Base-by-base conservation (phyloP, 2,888 invertebrate genomes). In the Lumbricus terrestris region DNA sequence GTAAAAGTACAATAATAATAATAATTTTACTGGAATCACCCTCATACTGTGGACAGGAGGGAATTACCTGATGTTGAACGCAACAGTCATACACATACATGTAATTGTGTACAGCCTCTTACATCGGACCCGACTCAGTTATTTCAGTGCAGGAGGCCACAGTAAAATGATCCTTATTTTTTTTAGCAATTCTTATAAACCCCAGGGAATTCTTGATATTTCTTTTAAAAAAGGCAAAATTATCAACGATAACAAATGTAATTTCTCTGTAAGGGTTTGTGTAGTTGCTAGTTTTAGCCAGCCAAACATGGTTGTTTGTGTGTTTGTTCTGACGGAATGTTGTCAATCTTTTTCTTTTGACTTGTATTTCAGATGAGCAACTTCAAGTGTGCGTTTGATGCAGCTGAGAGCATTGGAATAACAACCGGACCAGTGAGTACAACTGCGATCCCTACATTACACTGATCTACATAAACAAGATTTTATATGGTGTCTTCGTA, bases 341-440 rank as follows among this genome's bases (percentile, higher is more conserved):
- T 18, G 11, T 47, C 15, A 15, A 47, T 47, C n/a, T n/a, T 47
- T 16, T 15, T 47, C 11, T 47, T 47, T 4, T 47, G 18, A 69
- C 69, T 69, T 47, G 3, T 47, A 29, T 69, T 69, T 69, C 93
- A 95, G 95, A 96, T 97, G 90, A 96, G 97, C 92, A 98, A 98
- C 95, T 98, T 98, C 95, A 96, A 97, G 0, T 96, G 98, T 90
- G 98, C 98, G 15, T 98, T 98, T 95, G 96, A 97, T 35, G 98
- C 98, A 8, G 98, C 98, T 0, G 98, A 98, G 95, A 97, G 97
- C 92, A 97, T 98, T 90, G 98, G 98, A 89, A 97, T 98, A 93
- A 96, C 97, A 90, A 97, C 98, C 40, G 97, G 97, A 88, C 96
- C 98, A 96, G 98, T 98, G 94, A 96, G 96, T 96, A n/a, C 29